Percentiles rank a stretch among this genome's conserved stretches.
Evolutionary conservation across 1,140 invertebrate genomes (phyloP).

Genomic region (Temnothorax longispinosus): DNA sequence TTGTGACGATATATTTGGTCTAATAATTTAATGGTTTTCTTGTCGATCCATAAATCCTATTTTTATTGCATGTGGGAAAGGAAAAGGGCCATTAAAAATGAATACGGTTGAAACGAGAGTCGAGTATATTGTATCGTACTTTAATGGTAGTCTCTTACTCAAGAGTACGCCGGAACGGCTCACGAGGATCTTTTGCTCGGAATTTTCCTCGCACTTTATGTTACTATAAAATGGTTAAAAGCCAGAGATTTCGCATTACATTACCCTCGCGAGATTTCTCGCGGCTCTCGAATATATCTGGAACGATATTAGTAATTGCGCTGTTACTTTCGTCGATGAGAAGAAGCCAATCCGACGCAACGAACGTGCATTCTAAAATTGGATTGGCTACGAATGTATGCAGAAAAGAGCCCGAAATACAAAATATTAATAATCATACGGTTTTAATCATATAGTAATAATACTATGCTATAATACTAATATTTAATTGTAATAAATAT

Average conservation of each 20-base stretch:
- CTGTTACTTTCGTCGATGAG: slow-evolving; percentile 78
- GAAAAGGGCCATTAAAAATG: slow-evolving; percentile 33
- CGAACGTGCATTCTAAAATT: slow-evolving; percentile 51
- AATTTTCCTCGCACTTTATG: slow-evolving; percentile 50
- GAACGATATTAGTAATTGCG: slow-evolving; percentile 63
- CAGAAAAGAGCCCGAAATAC: slow-evolving; percentile 65
- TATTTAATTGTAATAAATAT: not conserved
- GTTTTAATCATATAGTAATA: not conserved
- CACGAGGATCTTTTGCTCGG: slow-evolving; percentile 39
- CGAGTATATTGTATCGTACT: slow-evolving; percentile 72
- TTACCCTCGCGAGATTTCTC: slow-evolving; percentile 30
- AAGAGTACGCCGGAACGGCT: slow-evolving; percentile 67
- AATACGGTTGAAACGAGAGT: slow-evolving; percentile 55
- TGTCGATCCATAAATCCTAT: not conserved
- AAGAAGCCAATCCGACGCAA: slow-evolving; percentile 66
- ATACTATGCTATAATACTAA: not conserved
- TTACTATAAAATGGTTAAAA: slow-evolving; percentile 73
- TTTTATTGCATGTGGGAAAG: not conserved
- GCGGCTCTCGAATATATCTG: slow-evolving; percentile 43
- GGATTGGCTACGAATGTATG: slow-evolving; percentile 50
- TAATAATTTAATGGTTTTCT: not conserved
- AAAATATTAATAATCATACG: slow-evolving; percentile 19
- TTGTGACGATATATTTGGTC: not conserved
- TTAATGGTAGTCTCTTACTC: slow-evolving; percentile 72
- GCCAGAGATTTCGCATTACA: slow-evolving; percentile 64